A percentile compares a stretch with the other conserved stretches of the same genome.
Evolutionary conservation across 2,797 vertebrate species (phyloP).

Genomic region (Gymnothorax javanicus): DNA sequence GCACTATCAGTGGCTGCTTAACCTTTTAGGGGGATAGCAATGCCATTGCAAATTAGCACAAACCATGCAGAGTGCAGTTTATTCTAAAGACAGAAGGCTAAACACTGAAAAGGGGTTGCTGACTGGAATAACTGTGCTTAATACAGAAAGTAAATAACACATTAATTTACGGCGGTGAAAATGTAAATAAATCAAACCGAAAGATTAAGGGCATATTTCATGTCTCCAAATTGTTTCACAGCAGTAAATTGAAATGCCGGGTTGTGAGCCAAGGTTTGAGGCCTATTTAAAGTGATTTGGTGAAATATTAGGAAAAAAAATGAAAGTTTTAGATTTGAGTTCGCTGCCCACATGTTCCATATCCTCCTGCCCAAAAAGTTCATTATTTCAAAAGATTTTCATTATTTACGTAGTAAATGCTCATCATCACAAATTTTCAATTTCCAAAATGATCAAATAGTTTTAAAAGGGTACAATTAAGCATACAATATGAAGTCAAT

Average conservation of each 20-base stretch:
- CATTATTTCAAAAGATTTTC: too few relatives aligned
- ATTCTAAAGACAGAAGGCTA: neutral
- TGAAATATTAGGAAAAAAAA: too few relatives aligned
- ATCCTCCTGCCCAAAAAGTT: too few relatives aligned
- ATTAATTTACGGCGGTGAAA: too few relatives aligned
- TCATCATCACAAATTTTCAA: too few relatives aligned
- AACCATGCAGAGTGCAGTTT: neutral
- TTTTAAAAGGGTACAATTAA: too few relatives aligned
- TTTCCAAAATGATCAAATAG: too few relatives aligned
- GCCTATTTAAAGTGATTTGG: slow-evolving; percentile 62
- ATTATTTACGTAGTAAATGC: too few relatives aligned
- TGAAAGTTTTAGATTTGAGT: too few relatives aligned
- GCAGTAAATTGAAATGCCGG: slow-evolving; percentile 43
- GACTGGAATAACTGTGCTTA: neutral
- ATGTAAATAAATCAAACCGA: slow-evolving; percentile 5
- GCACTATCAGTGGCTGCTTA: neutral
- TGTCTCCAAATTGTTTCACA: slow-evolving; percentile 61
- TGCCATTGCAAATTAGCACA: neutral
- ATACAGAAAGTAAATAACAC: neutral
- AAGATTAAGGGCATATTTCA: slow-evolving; percentile 53
- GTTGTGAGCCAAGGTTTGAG: slow-evolving; percentile 74
- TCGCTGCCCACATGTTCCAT: too few relatives aligned
- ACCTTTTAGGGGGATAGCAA: neutral
- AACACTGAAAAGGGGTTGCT: neutral
- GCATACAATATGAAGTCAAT: too few relatives aligned